Evolutionary conservation across 2,888 invertebrate genomes (phyloP).

Genomic region (Phorcus lineatus): DNA sequence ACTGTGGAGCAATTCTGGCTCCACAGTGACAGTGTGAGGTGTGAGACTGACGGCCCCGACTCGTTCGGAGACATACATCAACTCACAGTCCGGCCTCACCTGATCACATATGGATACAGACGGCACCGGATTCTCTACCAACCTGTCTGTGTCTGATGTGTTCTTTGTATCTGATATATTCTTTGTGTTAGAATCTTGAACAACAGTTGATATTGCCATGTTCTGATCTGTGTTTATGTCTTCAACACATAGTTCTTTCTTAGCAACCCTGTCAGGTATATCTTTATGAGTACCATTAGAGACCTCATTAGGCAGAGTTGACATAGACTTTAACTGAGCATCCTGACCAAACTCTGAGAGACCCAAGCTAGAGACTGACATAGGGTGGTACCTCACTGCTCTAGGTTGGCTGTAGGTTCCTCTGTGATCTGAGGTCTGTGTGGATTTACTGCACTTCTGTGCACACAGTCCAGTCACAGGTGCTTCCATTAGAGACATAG

Average conservation of each 20-base stretch:
- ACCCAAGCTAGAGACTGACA: background rate
- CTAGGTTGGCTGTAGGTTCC: background rate
- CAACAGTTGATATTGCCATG: too few species aligned
- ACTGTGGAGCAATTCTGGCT: background rate
- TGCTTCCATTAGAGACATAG: background rate
- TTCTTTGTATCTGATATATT: too few species aligned
- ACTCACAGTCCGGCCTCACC: background rate
- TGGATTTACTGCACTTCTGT: slow-evolving; percentile 2
- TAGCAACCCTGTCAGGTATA: too few species aligned
- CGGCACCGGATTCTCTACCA: too few species aligned
- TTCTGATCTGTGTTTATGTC: too few species aligned
- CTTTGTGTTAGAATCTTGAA: too few species aligned
- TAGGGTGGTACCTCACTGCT: background rate
- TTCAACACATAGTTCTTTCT: too few species aligned
- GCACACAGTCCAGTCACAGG: background rate
- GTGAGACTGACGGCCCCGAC: background rate
- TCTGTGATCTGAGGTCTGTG: background rate
- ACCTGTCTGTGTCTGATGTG: too few species aligned
- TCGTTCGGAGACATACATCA: background rate
- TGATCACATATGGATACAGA: too few species aligned
- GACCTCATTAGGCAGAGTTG: too few species aligned
- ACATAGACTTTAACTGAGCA: background rate
- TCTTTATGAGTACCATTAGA: too few species aligned
- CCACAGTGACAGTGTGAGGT: background rate
- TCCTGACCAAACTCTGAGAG: background rate